Evolutionary conservation across 2,797 vertebrate genomes (phyloP).

Genomic region (Anabas testudineus): DNA sequence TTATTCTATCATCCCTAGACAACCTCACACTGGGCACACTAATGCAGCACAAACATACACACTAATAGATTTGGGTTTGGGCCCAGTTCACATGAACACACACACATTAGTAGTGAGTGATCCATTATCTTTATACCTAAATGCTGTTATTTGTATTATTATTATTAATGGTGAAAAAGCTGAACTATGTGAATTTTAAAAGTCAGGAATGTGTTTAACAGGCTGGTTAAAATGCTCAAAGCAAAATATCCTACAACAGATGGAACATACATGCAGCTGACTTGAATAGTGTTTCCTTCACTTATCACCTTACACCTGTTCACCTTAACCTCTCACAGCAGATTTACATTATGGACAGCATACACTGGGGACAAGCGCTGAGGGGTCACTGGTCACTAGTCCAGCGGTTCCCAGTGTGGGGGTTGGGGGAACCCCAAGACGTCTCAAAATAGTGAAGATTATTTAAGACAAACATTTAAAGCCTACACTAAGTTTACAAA

Average conservation of each 20-base stretch:
- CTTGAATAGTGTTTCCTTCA: neutral
- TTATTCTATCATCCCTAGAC: constrained; percentile 71
- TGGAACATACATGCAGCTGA: neutral
- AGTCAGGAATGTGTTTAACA: too few relatives aligned
- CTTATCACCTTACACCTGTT: too few relatives aligned
- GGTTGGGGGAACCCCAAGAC: neutral
- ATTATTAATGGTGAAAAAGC: neutral
- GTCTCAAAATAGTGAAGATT: neutral
- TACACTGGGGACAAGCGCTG: neutral
- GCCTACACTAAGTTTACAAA: too few relatives aligned
- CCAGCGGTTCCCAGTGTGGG: neutral
- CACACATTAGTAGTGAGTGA: neutral
- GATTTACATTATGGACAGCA: neutral
- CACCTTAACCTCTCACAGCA: too few relatives aligned
- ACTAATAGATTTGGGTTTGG: neutral
- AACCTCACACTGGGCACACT: constrained; percentile 25
- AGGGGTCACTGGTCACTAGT: neutral
- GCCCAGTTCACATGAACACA: constrained; percentile 4
- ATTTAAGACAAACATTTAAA: neutral
- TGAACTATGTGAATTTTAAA: too few relatives aligned
- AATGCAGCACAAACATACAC: neutral
- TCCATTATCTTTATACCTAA: too few relatives aligned
- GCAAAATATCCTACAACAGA: neutral
- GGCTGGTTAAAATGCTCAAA: neutral
- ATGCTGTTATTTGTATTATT: too few relatives aligned